Evolutionary conservation across 2,888 invertebrate species (phyloP).

Genomic region (Pachycephus smyrnensis): DNA sequence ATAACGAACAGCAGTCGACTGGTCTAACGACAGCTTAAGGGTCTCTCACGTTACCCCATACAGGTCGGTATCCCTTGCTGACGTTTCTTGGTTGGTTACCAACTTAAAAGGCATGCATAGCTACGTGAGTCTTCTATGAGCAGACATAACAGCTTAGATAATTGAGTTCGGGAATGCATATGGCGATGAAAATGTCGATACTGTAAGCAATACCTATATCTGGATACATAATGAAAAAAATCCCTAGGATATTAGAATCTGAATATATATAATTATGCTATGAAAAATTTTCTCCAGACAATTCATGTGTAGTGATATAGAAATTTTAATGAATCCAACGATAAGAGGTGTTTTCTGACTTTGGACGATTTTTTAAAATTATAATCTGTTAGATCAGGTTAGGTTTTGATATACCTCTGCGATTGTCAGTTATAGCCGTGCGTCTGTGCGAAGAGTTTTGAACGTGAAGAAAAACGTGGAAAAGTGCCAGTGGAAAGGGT

Average conservation of each 20-base stretch:
- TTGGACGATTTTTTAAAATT: too few relatives aligned
- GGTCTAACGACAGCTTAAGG: constrained; percentile 13
- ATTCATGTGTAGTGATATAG: too few relatives aligned
- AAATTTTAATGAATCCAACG: too few relatives aligned
- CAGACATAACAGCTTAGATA: not conserved
- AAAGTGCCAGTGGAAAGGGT: not conserved
- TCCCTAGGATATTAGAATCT: not conserved
- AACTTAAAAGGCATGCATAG: not conserved
- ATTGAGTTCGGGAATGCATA: not conserved
- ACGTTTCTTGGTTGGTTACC: not conserved
- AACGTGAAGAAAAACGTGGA: not conserved
- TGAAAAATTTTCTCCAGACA: too few relatives aligned
- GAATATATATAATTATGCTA: too few relatives aligned
- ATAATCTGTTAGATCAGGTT: not conserved
- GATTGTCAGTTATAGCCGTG: not conserved
- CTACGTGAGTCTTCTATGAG: not conserved
- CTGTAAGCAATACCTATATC: not conserved
- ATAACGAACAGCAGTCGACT: not conserved
- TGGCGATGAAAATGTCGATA: not conserved
- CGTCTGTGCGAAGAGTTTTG: not conserved
- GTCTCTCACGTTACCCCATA: constrained; percentile 1
- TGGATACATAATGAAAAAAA: not conserved
- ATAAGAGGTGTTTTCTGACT: not conserved
- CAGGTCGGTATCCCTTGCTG: not conserved
- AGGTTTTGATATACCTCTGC: not conserved